These are phyloP conservation scores for Scolanthus callimorphus DNA, from an alignment of 92 coral and sea anemone genomes.

Conservation along the genomic window DNA sequence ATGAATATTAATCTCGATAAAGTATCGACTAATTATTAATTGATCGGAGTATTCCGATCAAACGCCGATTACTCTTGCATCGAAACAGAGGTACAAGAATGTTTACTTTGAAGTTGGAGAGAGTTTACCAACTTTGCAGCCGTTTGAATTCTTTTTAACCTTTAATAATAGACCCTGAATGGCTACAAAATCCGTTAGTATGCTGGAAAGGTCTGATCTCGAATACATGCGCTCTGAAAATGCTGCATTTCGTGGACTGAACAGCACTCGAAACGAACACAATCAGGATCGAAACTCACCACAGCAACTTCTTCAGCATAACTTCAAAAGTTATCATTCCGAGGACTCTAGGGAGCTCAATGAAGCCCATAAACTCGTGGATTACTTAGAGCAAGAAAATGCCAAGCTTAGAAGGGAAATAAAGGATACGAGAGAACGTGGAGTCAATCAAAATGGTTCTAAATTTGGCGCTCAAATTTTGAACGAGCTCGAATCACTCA, in stretches of 20 bases:
- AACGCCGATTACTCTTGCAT: too few relatives aligned
- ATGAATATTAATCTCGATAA: not conserved
- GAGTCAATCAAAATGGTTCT: constrained; percentile 3
- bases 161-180: constrained; percentile 10
- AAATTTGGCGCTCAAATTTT: constrained; percentile 28
- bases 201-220: constrained; percentile 49
- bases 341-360: constrained; percentile 51
- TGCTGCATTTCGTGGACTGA: constrained; percentile 54
- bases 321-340: constrained; percentile 45
- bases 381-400: constrained; percentile 59
- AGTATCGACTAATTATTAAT: not conserved
- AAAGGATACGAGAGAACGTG: constrained; percentile 41
- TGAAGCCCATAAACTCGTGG: constrained; percentile 51
- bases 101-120: not conserved
- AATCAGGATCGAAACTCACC: constrained; percentile 62
- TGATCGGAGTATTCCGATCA: too few relatives aligned
- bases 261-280: constrained; percentile 52
- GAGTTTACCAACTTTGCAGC: too few relatives aligned
- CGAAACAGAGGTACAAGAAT: too few relatives aligned
- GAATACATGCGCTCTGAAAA: constrained; percentile 73
- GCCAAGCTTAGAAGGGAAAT: constrained; percentile 62
- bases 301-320: constrained; percentile 49
- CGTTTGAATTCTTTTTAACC: too few relatives aligned
- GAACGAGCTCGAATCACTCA: constrained; percentile 28
- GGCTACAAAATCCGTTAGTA: constrained; percentile 58